Conservation (phyloP, 2,888 invertebrate species). For the Mongoloraphidia duomilia region DNA sequence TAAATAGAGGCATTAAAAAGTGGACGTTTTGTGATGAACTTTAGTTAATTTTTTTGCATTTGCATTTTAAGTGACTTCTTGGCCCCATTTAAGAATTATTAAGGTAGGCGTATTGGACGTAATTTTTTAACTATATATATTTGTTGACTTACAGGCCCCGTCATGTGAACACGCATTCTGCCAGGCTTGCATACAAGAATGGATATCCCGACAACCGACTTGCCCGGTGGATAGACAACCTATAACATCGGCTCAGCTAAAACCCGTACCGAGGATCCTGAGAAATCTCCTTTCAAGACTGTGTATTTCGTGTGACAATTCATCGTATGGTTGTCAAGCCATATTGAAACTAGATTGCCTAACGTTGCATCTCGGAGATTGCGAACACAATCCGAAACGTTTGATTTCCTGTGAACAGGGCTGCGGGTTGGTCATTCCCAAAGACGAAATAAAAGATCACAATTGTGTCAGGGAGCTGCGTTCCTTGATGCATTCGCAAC, state of each 20-base stretch:
- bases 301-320: conserved; percentile 84
- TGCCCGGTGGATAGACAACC: conserved; percentile 89
- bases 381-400: conserved; percentile 87
- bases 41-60: too few relatives aligned
- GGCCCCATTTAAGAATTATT: too few relatives aligned
- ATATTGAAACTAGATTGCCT: conserved; percentile 78
- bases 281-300: conserved; percentile 81
- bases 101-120: too few relatives aligned
- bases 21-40: too few relatives aligned
- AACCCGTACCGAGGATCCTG: conserved; percentile 86
- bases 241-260: conserved; percentile 75
- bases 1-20: too few relatives aligned
- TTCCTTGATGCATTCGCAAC: conserved; percentile 69
- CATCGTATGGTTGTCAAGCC: conserved; percentile 69
- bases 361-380: conserved; percentile 76
- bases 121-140: background rate
- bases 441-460: conserved; percentile 87
- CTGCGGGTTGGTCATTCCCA: conserved; percentile 86
- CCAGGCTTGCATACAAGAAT: conserved; percentile 83
- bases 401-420: conserved; percentile 88
- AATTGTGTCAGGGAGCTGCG: conserved; percentile 86
- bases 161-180: conserved; percentile 96
- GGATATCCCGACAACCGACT: conserved; percentile 85
- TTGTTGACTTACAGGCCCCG: conserved; percentile 52
- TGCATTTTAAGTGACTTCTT: too few relatives aligned